phyloP scores from a whole-genome alignment of 2,888 invertebrate genomes.

The Apodemia hepburni region DNA sequence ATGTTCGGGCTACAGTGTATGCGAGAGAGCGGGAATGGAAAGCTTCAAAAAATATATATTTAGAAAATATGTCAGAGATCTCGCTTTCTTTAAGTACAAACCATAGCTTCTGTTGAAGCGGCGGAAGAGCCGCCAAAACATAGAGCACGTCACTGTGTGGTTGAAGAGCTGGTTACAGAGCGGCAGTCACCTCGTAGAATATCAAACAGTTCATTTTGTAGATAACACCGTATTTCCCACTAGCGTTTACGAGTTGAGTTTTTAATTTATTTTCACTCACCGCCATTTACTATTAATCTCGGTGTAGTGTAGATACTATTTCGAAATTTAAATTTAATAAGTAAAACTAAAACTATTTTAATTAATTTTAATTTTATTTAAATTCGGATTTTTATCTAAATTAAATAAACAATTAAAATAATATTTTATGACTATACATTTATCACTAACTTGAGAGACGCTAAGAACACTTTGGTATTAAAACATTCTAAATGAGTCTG shows the following conservation, averaged over 20 bases:
- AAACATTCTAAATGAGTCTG: no score
- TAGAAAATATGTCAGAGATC: background rate
- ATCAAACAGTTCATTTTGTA: slow-evolving; percentile 12
- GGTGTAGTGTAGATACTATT: slow-evolving; percentile 22
- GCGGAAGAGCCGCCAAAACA: no score
- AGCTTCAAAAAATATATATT: background rate
- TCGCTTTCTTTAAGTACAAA: slow-evolving; percentile 1
- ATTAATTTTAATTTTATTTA: no score
- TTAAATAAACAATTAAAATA: no score
- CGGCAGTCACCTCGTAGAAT: slow-evolving; percentile 4
- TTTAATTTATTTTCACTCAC: slow-evolving; percentile 41
- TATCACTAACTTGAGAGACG: no score
- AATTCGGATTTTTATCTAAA: no score
- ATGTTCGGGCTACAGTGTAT: slow-evolving; percentile 21
- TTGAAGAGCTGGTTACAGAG: background rate
- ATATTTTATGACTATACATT: no score
- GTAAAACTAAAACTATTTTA: no score
- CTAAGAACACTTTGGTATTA: no score
- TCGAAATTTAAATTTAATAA: background rate
- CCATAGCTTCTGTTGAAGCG: background rate
- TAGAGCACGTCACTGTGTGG: slow-evolving; percentile 4
- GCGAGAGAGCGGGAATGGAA: slow-evolving; percentile 31
- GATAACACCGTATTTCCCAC: slow-evolving; percentile 26
- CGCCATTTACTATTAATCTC: slow-evolving; percentile 36
- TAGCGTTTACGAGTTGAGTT: slow-evolving; percentile 32